Evolutionary conservation across 2,888 invertebrate genomes (phyloP).

Genomic region (Cyclophora albipunctata): DNA sequence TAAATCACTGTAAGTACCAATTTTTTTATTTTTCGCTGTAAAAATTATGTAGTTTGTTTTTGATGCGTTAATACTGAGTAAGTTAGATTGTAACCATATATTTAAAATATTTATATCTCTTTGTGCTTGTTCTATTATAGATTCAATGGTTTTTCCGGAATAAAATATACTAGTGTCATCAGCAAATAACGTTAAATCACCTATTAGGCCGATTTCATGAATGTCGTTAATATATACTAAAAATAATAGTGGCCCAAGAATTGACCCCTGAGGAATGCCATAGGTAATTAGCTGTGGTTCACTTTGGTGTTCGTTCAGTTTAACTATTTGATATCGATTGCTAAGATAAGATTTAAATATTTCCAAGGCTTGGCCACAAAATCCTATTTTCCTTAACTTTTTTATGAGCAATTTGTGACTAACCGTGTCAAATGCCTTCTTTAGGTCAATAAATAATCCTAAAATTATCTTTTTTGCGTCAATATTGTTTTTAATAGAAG

Average conservation of each 20-base stretch:
- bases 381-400: slow-evolving; percentile 1
- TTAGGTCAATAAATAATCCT: slow-evolving; percentile 9
- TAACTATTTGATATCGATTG: slow-evolving; percentile 5
- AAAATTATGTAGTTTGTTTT: not conserved
- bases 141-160: not conserved
- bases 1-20: not conserved
- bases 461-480: slow-evolving; percentile 5
- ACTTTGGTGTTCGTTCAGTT: slow-evolving; percentile 1
- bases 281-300: not conserved
- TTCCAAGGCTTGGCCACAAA: slow-evolving; percentile 1
- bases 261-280: slow-evolving; percentile 7
- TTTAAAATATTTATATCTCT: not conserved
- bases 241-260: slow-evolving; percentile 3
- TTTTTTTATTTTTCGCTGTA: slow-evolving; percentile 9
- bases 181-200: slow-evolving; percentile 5
- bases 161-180: not conserved
- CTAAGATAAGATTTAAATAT: slow-evolving; percentile 4
- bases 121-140: not conserved
- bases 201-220: not conserved
- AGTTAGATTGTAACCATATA: not conserved
- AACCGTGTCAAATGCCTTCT: slow-evolving; percentile 7
- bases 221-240: slow-evolving; percentile 1
- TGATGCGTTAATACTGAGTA: not conserved
- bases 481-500: slow-evolving; percentile 5
- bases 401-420: slow-evolving; percentile 4